A percentile compares a stretch with the other conserved stretches of the same genome.
These are phyloP conservation scores for Rhabdomys pumilio DNA, from an alignment of 2,797 vertebrate species.

Conservation along the genomic window DNA sequence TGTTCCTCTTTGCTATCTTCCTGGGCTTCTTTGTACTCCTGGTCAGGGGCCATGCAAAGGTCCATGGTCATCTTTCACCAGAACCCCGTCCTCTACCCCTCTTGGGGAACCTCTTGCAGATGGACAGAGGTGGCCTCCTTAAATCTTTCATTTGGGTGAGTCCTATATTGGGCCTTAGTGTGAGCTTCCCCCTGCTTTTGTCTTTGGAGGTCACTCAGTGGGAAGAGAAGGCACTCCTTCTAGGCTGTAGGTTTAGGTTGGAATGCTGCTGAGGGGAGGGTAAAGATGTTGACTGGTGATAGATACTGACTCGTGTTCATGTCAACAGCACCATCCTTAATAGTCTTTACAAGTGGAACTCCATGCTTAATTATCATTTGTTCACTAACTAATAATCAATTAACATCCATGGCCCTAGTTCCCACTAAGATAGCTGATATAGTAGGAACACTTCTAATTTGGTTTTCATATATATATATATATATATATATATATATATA, in stretches of 20 bases:
- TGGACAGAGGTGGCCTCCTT: slow-evolving; percentile 77
- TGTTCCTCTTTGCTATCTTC: slow-evolving; percentile 59
- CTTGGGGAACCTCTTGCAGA: slow-evolving; percentile 87
- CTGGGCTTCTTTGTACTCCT: slow-evolving; percentile 52
- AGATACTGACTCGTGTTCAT: too few species aligned
- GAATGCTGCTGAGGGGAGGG: too few species aligned
- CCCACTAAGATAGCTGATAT: neutral
- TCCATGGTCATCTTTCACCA: slow-evolving; percentile 78
- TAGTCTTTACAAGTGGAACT: neutral
- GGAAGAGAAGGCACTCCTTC: too few species aligned
- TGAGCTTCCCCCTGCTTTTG: accelerated
- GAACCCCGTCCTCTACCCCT: slow-evolving; percentile 86
- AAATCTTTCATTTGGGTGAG: slow-evolving; percentile 70
- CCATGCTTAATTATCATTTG: neutral
- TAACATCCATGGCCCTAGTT: accelerated
- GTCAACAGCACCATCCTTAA: neutral
- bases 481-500: too few species aligned
- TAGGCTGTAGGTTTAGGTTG: too few species aligned
- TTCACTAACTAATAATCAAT: neutral
- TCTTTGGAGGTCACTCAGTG: too few species aligned
- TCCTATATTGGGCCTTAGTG: accelerated
- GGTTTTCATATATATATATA: too few species aligned
- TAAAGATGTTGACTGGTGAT: too few species aligned
- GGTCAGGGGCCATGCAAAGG: neutral
- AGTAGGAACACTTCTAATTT: too few species aligned